Evolutionary conservation across 2,888 invertebrate species (phyloP).

Genomic region (Dolomedes plantarius): DNA sequence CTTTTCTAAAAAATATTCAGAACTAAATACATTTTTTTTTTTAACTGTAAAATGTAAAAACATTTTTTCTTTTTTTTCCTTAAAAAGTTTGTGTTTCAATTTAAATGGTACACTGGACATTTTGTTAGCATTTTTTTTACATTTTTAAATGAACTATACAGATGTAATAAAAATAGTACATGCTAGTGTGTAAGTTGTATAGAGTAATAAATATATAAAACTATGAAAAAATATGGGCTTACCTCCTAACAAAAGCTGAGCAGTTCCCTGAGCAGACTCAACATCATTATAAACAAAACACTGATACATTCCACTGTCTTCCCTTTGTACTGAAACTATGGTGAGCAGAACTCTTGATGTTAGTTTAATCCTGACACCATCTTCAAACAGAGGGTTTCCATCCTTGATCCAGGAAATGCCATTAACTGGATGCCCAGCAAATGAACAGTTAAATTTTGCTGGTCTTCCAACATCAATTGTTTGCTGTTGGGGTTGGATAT

Average conservation of each 20-base stretch:
- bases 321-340: conserved; percentile 75
- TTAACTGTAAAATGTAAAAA: no score
- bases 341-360: conserved; percentile 73
- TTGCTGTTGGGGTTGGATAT: conserved; percentile 92
- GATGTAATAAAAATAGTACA: no score
- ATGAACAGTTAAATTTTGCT: conserved; percentile 90
- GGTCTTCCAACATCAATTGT: conserved; percentile 95
- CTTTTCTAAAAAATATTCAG: no score
- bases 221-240: no score
- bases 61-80: no score
- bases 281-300: conserved; percentile 75
- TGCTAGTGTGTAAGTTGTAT: no score
- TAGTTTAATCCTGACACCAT: conserved; percentile 68
- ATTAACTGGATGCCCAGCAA: conserved; percentile 76
- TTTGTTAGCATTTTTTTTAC: no score
- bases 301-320: conserved; percentile 78
- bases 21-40: no score
- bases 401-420: conserved; percentile 76
- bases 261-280: conserved; percentile 76
- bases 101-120: no score
- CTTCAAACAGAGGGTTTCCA: conserved; percentile 74
- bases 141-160: no score
- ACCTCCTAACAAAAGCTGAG: conserved; percentile 77
- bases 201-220: no score
- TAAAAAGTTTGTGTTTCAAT: no score